Evolutionary conservation across 2,113 vertebrate species (phyloP).

Genomic region (Macquaria australasica): DNA sequence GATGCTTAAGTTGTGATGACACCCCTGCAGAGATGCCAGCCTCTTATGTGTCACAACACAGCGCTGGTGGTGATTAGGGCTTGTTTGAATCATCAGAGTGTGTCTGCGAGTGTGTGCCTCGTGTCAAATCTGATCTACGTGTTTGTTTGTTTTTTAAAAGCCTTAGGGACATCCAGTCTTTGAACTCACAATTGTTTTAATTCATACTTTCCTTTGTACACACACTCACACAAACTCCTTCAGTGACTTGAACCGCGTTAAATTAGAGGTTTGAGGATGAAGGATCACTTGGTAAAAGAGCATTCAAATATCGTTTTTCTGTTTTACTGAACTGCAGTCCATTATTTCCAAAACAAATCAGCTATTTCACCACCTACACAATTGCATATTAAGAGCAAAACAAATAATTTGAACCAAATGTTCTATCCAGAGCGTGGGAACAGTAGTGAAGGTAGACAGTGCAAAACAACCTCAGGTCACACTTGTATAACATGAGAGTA

Average conservation of each 20-base stretch:
- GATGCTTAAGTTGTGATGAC: slow-evolving; percentile 63
- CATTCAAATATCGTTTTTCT: slow-evolving; percentile 25
- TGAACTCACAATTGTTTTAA: not conserved
- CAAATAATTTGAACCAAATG: slow-evolving; percentile 70
- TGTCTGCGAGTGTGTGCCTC: slow-evolving; percentile 17
- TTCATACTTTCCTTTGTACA: slow-evolving; percentile 3
- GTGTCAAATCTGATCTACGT: slow-evolving; percentile 32
- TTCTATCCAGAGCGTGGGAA: slow-evolving; percentile 64
- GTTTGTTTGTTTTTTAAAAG: slow-evolving; percentile 8
- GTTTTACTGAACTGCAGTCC: slow-evolving; percentile 40
- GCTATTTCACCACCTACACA: slow-evolving; percentile 68
- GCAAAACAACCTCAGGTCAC: slow-evolving; percentile 44
- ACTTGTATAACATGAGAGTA: slow-evolving; percentile 58
- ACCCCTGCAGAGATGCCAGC: slow-evolving; percentile 67
- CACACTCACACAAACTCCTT: slow-evolving; percentile 9
- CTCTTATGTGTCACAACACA: slow-evolving; percentile 64
- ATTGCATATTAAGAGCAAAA: slow-evolving; percentile 61
- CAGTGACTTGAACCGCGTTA: slow-evolving; percentile 6
- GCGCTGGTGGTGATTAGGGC: slow-evolving; percentile 43
- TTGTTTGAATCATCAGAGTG: slow-evolving; percentile 48
- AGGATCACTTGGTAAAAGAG: slow-evolving; percentile 33
- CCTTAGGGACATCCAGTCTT: slow-evolving; percentile 6
- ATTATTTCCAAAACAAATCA: slow-evolving; percentile 66
- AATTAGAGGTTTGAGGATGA: slow-evolving; percentile 31
- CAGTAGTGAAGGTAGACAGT: slow-evolving; percentile 58